Percentiles rank a stretch among this genome's conserved stretches.
phyloP scores from a whole-genome alignment of 2,113 vertebrate genomes.

The Podilymbus podiceps region DNA sequence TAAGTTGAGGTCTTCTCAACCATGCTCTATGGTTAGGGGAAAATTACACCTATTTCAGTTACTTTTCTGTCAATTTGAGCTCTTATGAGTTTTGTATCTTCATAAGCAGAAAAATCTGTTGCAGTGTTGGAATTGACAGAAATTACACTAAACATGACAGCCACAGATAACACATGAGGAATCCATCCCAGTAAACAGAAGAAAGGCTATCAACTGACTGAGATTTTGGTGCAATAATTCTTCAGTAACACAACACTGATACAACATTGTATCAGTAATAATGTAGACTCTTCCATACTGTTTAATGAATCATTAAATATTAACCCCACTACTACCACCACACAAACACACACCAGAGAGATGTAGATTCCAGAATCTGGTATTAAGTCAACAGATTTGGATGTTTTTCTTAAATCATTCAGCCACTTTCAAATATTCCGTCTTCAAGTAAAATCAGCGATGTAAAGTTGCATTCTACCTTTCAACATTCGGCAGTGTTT shows the following conservation, averaged over 20 bases:
- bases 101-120: background rate
- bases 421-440: background rate
- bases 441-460: background rate
- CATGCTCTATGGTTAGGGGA: accelerated
- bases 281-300: background rate
- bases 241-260: background rate
- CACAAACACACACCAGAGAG: background rate
- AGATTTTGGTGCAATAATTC: background rate
- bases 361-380: background rate
- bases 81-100: background rate
- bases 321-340: too few relatives aligned
- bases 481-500: background rate
- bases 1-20: background rate
- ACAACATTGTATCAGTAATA: background rate
- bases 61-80: background rate
- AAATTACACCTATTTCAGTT: background rate
- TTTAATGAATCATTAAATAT: background rate
- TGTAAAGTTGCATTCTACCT: background rate
- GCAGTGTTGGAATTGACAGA: background rate
- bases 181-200: background rate
- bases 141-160: background rate
- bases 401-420: background rate
- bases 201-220: background rate
- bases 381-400: background rate
- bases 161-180: background rate